Percentiles rank a stretch among this genome's conserved stretches.
These are phyloP conservation scores for Natrix natrix DNA, from an alignment of 2,797 vertebrate genomes.

Conservation along the genomic window DNA sequence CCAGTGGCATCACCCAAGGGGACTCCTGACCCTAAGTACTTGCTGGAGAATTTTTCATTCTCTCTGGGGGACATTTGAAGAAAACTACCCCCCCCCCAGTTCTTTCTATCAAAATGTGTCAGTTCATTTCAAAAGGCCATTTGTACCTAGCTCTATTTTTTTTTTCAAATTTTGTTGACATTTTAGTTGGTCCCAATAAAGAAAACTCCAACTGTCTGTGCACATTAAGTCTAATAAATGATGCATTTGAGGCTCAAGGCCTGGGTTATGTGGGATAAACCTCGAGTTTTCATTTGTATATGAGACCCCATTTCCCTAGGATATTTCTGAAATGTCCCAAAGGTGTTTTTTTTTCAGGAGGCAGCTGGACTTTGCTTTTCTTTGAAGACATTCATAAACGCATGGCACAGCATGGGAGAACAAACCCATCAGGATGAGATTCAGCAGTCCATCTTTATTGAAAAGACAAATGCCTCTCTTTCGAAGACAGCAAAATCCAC, in stretches of 20 bases:
- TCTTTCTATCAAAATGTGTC: neutral
- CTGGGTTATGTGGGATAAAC: neutral
- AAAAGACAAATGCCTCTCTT: neutral
- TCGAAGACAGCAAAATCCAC: neutral
- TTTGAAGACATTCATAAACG: neutral
- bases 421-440: neutral
- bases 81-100: neutral
- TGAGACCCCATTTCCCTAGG: too few relatives aligned
- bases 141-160: neutral
- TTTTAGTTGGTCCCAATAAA: neutral
- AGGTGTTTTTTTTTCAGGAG: neutral
- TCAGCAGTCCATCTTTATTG: neutral
- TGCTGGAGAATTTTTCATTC: neutral
- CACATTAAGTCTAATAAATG: neutral
- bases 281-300: neutral
- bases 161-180: neutral
- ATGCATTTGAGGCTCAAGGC: neutral
- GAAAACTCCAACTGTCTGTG: neutral
- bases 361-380: neutral
- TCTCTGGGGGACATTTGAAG: neutral
- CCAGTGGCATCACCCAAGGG: neutral
- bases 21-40: neutral
- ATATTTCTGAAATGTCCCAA: neutral
- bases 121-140: neutral
- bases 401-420: neutral